Evolutionary conservation across 2,113 vertebrate species (phyloP).

Genomic region (Microcebus griseorufus): DNA sequence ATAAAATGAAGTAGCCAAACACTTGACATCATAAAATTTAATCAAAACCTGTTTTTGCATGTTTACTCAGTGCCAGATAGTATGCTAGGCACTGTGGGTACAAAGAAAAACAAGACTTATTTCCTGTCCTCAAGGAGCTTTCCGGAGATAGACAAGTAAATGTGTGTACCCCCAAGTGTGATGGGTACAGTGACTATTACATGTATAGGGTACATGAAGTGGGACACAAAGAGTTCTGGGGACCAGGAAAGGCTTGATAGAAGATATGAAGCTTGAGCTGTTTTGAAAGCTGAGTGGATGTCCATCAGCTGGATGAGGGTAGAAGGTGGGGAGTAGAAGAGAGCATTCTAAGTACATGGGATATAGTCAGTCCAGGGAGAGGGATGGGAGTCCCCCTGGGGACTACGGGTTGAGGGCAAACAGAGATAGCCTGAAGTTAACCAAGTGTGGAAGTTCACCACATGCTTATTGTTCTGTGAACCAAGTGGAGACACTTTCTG

Average conservation of each 20-base stretch:
- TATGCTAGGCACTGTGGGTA: not conserved
- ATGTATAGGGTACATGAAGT: not conserved
- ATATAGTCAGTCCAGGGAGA: not conserved
- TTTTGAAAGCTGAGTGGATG: not conserved
- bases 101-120: constrained; percentile 39
- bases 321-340: not conserved
- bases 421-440: not conserved
- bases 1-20: constrained; percentile 36
- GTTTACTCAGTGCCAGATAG: not conserved
- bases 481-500: not conserved
- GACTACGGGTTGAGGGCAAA: not conserved
- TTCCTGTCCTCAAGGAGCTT: not conserved
- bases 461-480: not conserved
- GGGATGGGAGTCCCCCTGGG: not conserved
- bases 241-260: not conserved
- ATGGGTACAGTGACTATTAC: not conserved
- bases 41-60: constrained; percentile 16
- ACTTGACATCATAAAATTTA: constrained; percentile 33
- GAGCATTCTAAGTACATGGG: not conserved
- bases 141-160: not conserved
- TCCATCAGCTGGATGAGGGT: not conserved
- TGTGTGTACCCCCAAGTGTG: not conserved
- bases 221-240: not conserved
- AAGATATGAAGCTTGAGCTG: not conserved
- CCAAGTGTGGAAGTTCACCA: not conserved